Conservation (phyloP, 1,140 invertebrate species). For the Adoxophyes honmai region DNA sequence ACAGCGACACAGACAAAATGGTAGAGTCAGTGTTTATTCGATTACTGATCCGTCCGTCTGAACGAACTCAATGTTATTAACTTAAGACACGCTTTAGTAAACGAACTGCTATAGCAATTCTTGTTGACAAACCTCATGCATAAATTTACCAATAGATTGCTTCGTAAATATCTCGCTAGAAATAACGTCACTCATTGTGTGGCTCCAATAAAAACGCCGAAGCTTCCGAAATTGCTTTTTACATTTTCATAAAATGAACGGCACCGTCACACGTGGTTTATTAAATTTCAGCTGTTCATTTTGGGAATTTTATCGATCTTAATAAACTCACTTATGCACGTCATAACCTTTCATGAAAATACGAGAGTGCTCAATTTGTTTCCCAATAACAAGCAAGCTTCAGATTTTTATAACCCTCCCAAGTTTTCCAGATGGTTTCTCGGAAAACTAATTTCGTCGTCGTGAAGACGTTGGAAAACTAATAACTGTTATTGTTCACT, state of each 20-base stretch:
- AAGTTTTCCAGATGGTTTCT: too few relatives aligned
- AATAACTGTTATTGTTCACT: too few relatives aligned
- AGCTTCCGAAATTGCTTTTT: conserved; percentile 4
- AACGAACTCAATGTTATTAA: too few relatives aligned
- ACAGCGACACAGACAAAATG: too few relatives aligned
- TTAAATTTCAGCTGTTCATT: not conserved
- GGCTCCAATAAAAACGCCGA: not conserved
- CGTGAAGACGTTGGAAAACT: too few relatives aligned
- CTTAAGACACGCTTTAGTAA: not conserved
- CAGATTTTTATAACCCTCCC: too few relatives aligned
- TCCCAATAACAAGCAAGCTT: too few relatives aligned
- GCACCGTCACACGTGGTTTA: not conserved
- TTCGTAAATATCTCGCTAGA: not conserved
- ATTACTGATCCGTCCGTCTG: too few relatives aligned
- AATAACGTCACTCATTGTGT: not conserved
- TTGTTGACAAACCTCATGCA: not conserved
- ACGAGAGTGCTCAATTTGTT: too few relatives aligned
- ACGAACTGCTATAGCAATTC: not conserved
- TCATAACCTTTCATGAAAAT: not conserved
- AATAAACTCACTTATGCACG: not conserved
- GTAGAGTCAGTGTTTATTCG: too few relatives aligned
- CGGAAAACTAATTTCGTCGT: too few relatives aligned
- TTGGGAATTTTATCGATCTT: not conserved
- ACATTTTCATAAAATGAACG: conserved; percentile 6
- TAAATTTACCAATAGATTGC: not conserved